These are phyloP conservation scores for Strix occidentalis DNA, from an alignment of 2,797 vertebrate genomes.

Conservation along the genomic window DNA sequence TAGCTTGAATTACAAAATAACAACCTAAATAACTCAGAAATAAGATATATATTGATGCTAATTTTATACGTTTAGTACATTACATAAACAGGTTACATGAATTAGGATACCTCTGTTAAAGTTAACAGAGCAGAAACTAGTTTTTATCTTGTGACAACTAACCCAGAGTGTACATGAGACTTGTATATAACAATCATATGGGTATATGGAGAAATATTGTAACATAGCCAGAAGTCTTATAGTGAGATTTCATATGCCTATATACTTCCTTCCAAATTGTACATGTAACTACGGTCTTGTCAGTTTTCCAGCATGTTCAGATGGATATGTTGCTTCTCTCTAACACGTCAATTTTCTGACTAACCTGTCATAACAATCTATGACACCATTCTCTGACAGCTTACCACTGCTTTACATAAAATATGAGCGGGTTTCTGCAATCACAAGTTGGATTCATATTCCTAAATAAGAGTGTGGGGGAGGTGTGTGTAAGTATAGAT, in stretches of 20 bases:
- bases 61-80: neutral
- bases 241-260: neutral
- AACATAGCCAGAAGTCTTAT: neutral
- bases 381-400: neutral
- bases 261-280: neutral
- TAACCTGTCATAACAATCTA: neutral
- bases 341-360: neutral
- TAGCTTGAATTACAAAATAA: neutral
- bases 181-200: neutral
- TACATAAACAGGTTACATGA: neutral
- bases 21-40: neutral
- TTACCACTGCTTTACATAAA: neutral
- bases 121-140: neutral
- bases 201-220: neutral
- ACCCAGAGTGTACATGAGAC: neutral
- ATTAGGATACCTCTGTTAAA: neutral
- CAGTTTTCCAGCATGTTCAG: neutral
- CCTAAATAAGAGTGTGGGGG: neutral
- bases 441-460: neutral
- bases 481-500: neutral
- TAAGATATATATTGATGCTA: neutral
- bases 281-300: fast-evolving
- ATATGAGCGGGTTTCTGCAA: neutral
- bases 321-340: neutral
- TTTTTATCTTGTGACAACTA: neutral